Conservation (phyloP, 2,113 vertebrate species). For the Poicephalus gulielmi region DNA sequence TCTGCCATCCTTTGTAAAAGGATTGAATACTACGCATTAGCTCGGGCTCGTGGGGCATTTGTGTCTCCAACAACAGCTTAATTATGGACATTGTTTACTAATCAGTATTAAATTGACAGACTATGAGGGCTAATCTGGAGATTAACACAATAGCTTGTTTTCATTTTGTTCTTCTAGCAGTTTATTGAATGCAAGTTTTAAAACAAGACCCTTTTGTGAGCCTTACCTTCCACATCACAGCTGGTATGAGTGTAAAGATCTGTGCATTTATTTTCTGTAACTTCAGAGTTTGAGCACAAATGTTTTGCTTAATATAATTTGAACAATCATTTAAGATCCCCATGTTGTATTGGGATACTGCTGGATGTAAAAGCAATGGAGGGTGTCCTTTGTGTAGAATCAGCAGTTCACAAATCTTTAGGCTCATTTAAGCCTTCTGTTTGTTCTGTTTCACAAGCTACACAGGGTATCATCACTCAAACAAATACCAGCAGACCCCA, state of each 20-base stretch:
- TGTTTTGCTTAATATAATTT: not conserved
- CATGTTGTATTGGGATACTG: not conserved
- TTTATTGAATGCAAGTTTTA: conserved; percentile 72
- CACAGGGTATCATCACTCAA: conserved; percentile 3
- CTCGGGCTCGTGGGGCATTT: conserved; percentile 75
- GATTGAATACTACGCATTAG: conserved; percentile 76
- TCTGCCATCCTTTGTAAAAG: conserved; percentile 76
- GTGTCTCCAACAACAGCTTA: conserved; percentile 80
- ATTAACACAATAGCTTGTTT: conserved; percentile 80
- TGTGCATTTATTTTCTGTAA: not conserved
- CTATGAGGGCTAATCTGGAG: conserved; percentile 79
- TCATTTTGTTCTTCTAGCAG: conserved; percentile 72
- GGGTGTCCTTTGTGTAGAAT: not conserved
- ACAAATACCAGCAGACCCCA: not conserved
- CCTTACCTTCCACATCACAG: conserved; percentile 59
- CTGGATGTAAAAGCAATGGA: not conserved
- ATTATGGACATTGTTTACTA: conserved; percentile 83
- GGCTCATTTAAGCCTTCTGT: conserved; percentile 12
- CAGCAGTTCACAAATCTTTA: conserved; percentile 18
- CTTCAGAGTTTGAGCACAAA: not conserved
- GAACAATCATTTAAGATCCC: not conserved
- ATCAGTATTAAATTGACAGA: conserved; percentile 79
- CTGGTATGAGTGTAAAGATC: not conserved
- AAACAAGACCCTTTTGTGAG: conserved; percentile 75
- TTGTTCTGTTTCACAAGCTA: conserved; percentile 12